phyloP scores from a whole-genome alignment of 2,113 vertebrate genomes.

The Merops nubicus region DNA sequence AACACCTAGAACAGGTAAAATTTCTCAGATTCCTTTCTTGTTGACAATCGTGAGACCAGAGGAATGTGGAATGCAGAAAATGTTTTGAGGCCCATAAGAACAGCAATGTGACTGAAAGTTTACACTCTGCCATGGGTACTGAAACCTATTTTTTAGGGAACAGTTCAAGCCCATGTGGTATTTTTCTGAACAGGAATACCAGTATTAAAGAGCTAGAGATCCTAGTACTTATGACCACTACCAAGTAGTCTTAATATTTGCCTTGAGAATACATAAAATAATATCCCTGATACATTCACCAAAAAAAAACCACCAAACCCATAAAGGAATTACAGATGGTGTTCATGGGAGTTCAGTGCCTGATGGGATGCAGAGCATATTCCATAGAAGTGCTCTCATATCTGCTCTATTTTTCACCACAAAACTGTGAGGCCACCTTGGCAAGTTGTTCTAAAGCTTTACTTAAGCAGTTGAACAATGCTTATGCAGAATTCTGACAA shows the following conservation, averaged over 20 bases:
- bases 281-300: neutral
- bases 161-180: neutral
- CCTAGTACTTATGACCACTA: neutral
- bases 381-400: neutral
- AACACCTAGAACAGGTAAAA: conserved; percentile 94
- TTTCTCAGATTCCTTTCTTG: neutral
- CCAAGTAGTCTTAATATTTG: neutral
- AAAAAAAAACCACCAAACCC: neutral
- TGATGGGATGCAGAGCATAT: neutral
- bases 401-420: neutral
- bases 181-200: neutral
- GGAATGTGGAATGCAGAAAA: neutral
- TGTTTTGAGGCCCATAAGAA: neutral
- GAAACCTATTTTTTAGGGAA: neutral
- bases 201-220: neutral
- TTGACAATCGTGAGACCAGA: neutral
- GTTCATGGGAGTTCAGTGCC: neutral
- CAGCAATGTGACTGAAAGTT: neutral
- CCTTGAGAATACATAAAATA: neutral
- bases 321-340: fast-evolving
- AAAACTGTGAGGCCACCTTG: neutral
- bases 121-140: fast-evolving
- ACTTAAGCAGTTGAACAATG: neutral
- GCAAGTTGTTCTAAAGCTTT: neutral
- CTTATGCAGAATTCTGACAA: neutral